Evolutionary conservation across 2,888 invertebrate species (phyloP).

Genomic region (Ecdyonurus torrentis): DNA sequence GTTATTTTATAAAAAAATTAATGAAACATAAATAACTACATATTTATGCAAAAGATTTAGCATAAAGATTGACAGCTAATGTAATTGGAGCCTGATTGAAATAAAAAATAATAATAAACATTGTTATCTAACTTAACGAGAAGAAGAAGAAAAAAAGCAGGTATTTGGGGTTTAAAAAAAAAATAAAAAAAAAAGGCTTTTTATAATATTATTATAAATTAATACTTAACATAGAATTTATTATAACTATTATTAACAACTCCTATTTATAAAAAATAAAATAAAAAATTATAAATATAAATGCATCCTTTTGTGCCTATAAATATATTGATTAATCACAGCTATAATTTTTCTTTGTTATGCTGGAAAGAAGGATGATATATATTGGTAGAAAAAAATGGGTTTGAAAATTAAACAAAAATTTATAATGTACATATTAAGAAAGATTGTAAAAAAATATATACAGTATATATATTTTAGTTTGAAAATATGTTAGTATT

Average conservation of each 20-base stretch:
- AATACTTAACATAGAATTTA: background rate
- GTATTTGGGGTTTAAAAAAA: background rate
- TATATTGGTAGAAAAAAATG: too few relatives aligned
- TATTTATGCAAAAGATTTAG: too few relatives aligned
- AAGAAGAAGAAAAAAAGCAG: background rate
- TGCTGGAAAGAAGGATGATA: background rate
- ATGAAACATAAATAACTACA: too few relatives aligned
- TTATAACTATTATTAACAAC: background rate
- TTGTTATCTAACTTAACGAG: too few relatives aligned
- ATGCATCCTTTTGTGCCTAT: background rate
- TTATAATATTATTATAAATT: background rate
- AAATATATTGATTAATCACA: too few relatives aligned
- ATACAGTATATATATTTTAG: background rate
- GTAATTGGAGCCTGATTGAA: too few relatives aligned
- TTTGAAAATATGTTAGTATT: background rate
- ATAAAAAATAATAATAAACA: too few relatives aligned
- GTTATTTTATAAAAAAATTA: background rate
- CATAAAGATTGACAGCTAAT: too few relatives aligned
- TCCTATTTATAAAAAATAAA: background rate
- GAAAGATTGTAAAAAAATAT: background rate
- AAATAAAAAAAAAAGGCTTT: background rate
- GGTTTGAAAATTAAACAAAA: too few relatives aligned
- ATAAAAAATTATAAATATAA: too few relatives aligned
- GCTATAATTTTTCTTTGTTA: background rate
- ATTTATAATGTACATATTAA: too few relatives aligned